These are phyloP conservation scores for Tinea pellionella DNA, from an alignment of 2,888 invertebrate species.

Conservation along the genomic window DNA sequence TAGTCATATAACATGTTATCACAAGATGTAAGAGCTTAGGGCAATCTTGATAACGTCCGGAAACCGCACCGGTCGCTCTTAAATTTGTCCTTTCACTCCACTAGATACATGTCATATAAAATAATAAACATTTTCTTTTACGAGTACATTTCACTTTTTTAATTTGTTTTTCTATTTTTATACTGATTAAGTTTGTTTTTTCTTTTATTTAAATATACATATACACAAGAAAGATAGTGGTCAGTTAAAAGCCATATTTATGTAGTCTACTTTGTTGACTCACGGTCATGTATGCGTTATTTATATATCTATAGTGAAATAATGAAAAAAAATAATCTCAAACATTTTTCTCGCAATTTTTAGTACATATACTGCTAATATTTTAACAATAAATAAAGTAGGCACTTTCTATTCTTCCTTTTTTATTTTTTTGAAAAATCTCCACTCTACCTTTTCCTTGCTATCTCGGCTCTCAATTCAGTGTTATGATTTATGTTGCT, in stretches of 20 bases:
- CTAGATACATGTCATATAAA: not conserved
- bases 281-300: too few relatives aligned
- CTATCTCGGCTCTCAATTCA: slow-evolving; percentile 2
- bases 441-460: slow-evolving; percentile 1
- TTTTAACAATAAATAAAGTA: not conserved
- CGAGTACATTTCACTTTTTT: not conserved
- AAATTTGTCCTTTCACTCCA: slow-evolving; percentile 46
- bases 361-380: not conserved
- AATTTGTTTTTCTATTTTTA: not conserved
- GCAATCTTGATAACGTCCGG: slow-evolving; percentile 59
- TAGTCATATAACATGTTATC: not conserved
- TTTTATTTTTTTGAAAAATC: not conserved
- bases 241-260: too few relatives aligned
- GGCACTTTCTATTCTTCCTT: not conserved
- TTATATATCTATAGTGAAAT: too few relatives aligned
- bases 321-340: too few relatives aligned
- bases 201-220: too few relatives aligned
- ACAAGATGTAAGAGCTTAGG: slow-evolving; percentile 14
- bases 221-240: too few relatives aligned
- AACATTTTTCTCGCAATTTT: too few relatives aligned
- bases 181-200: too few relatives aligned
- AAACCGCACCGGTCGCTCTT: slow-evolving; percentile 33
- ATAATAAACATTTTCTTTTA: not conserved
- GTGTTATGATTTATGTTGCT: slow-evolving; percentile 6
- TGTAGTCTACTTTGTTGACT: too few relatives aligned